phyloP scores from a whole-genome alignment of 1,140 invertebrate species.

The Homalodisca vitripennis region DNA sequence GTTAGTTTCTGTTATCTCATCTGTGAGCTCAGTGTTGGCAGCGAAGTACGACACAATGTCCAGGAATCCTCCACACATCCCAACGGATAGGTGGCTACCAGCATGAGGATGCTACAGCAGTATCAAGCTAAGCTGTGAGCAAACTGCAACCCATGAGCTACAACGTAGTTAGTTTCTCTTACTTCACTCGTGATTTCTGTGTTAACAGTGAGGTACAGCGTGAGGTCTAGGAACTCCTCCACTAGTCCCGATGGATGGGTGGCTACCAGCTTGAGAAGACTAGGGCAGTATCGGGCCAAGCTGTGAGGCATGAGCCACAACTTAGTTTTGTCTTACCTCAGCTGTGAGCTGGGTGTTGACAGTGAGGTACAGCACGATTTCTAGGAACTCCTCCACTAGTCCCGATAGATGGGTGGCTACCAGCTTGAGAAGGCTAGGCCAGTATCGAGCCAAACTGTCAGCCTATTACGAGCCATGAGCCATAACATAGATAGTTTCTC shows the following conservation, averaged over 20 bases:
- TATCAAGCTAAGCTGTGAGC: conserved; percentile 6
- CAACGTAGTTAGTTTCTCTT: no score
- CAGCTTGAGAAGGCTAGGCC: conserved; percentile 36
- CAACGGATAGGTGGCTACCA: conserved; percentile 36
- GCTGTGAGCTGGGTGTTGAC: not conserved
- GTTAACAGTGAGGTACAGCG: no score
- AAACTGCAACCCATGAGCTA: no score
- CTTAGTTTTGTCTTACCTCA: conserved; percentile 1
- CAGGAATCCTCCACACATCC: conserved; percentile 36
- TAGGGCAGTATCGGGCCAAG: no score
- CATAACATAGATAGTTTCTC: not conserved
- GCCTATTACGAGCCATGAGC: not conserved
- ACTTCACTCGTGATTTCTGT: no score
- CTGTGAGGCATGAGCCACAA: not conserved
- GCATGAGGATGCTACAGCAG: conserved; percentile 35
- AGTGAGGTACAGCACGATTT: conserved; percentile 19
- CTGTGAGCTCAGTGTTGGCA: no score
- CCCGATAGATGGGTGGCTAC: conserved; percentile 35
- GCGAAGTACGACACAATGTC: conserved; percentile 26
- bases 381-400: conserved; percentile 36
- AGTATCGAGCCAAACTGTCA: conserved; percentile 8
- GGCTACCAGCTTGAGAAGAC: no score
- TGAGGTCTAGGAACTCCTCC: no score
- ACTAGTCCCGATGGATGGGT: no score
- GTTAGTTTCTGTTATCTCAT: no score